These are phyloP conservation scores for Metopolophium dirhodum DNA, from an alignment of 1,140 invertebrate genomes.

Conservation along the genomic window DNA sequence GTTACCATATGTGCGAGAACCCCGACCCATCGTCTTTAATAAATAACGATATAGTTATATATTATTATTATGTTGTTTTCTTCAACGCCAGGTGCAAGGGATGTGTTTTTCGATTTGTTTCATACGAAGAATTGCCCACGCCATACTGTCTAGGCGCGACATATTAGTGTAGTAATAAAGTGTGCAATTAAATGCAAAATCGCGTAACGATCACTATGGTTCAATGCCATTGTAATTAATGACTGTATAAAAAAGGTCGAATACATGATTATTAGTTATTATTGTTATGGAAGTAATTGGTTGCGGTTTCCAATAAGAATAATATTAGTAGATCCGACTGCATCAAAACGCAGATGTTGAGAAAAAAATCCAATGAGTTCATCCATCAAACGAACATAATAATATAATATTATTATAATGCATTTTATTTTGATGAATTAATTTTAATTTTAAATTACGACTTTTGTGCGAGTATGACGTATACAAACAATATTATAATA, in stretches of 20 bases:
- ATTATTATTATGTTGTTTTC: neutral
- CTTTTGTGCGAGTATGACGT: neutral
- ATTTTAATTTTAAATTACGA: neutral
- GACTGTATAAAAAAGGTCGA: slow-evolving; percentile 45
- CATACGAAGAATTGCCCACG: neutral
- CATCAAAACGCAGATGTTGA: neutral
- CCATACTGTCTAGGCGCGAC: neutral
- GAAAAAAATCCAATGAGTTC: neutral
- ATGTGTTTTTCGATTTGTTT: neutral
- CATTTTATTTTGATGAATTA: neutral
- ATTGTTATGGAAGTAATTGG: slow-evolving; percentile 1
- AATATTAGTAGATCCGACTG: too few species aligned
- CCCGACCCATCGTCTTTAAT: neutral
- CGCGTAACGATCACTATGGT: neutral
- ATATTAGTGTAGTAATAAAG: neutral
- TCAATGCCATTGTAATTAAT: slow-evolving; percentile 48
- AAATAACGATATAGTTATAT: neutral
- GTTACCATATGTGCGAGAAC: too few species aligned
- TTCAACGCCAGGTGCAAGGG: neutral
- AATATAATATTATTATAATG: too few species aligned
- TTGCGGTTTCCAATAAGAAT: neutral
- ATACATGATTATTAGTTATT: neutral
- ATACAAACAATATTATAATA: too few species aligned
- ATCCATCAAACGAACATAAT: neutral
- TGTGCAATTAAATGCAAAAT: slow-evolving; percentile 41